phyloP scores from a whole-genome alignment of 35 echinoderm and acorn worm genomes.

The Patiria miniata region DNA sequence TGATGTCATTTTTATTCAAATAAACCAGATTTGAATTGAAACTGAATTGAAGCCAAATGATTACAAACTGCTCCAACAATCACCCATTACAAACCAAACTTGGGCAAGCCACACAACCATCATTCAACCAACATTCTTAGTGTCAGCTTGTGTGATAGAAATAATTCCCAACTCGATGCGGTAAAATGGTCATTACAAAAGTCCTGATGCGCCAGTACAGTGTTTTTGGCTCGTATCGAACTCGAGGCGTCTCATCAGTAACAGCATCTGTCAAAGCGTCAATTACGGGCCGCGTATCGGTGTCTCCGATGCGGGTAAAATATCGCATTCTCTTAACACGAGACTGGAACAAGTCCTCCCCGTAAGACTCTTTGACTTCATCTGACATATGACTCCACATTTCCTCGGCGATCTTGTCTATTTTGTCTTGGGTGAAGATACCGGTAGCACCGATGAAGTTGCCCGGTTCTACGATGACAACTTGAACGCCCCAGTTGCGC shows the following conservation, averaged over 20 bases:
- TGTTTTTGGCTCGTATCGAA: slow-evolving; percentile 63
- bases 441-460: slow-evolving; percentile 83
- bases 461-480: slow-evolving; percentile 82
- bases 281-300: slow-evolving; percentile 46
- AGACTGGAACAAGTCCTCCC: slow-evolving; percentile 37
- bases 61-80: too few relatives aligned
- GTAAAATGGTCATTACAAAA: slow-evolving; percentile 45
- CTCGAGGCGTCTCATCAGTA: slow-evolving; percentile 39
- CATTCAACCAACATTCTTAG: too few relatives aligned
- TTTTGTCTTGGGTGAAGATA: slow-evolving; percentile 73
- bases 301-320: slow-evolving; percentile 32
- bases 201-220: slow-evolving; percentile 65
- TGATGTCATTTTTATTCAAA: too few relatives aligned
- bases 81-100: too few relatives aligned
- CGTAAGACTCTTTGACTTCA: slow-evolving; percentile 50
- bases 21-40: too few relatives aligned
- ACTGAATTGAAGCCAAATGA: too few relatives aligned
- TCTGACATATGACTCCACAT: slow-evolving; percentile 70
- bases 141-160: not conserved
- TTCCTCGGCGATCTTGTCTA: slow-evolving; percentile 63
- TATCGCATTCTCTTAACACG: slow-evolving; percentile 41
- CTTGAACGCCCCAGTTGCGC: slow-evolving; percentile 60
- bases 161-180: slow-evolving; percentile 47
- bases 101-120: too few relatives aligned
- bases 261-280: slow-evolving; percentile 45